These are phyloP conservation scores for Corynorhinus townsendii DNA, from an alignment of 2,113 vertebrate species.

Conservation along the genomic window DNA sequence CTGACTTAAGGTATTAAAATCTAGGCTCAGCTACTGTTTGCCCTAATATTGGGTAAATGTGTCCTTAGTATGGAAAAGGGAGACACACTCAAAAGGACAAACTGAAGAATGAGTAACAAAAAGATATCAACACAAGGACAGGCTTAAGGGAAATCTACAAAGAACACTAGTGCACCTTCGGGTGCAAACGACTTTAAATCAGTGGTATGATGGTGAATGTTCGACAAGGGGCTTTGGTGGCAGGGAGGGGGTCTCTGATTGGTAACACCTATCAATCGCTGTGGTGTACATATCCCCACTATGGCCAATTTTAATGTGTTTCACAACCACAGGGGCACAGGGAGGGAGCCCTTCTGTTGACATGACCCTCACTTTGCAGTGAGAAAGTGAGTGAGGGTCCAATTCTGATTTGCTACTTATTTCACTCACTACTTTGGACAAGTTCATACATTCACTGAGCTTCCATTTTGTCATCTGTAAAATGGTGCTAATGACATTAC, in stretches of 20 bases:
- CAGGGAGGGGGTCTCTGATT: neutral
- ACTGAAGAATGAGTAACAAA: neutral
- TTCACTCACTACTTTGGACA: neutral
- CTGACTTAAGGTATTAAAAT: neutral
- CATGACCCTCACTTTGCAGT: neutral
- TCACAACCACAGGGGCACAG: neutral
- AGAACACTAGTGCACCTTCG: neutral
- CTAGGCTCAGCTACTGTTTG: neutral
- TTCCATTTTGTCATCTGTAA: neutral
- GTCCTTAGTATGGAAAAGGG: neutral
- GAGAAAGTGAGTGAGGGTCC: neutral
- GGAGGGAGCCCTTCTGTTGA: neutral
- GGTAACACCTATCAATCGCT: neutral
- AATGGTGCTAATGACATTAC: neutral
- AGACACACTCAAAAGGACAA: neutral
- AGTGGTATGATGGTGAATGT: neutral
- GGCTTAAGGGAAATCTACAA: neutral
- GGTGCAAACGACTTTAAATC: neutral
- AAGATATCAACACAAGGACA: neutral
- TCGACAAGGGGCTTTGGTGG: neutral
- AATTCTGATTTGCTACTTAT: neutral
- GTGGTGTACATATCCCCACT: neutral
- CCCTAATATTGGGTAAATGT: neutral
- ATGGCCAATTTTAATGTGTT: neutral
- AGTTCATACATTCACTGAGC: neutral